phyloP scores from a whole-genome alignment of 2,888 invertebrate species.

The Drosophila barbarae region DNA sequence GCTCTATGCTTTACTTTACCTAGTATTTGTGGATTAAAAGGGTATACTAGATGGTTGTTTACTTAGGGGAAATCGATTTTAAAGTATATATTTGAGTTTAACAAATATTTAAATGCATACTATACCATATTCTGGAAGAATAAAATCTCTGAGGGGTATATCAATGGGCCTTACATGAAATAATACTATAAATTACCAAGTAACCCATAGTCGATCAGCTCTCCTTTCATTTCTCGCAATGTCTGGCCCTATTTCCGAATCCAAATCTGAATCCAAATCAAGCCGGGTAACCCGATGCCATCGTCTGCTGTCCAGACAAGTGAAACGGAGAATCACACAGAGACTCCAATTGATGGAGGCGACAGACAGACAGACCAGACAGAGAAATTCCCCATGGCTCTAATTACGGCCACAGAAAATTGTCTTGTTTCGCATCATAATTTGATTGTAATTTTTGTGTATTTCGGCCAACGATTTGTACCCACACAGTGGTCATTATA shows the following conservation, averaged over 20 bases:
- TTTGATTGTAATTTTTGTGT: constrained; percentile 34
- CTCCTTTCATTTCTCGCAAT: background rate
- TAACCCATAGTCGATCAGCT: constrained; percentile 1
- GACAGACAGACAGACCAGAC: constrained; percentile 3
- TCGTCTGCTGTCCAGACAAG: constrained; percentile 30
- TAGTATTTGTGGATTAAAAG: too few species aligned
- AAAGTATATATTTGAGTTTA: background rate
- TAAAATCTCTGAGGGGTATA: too few species aligned
- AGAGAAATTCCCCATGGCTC: constrained; percentile 31
- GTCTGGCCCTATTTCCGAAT: constrained; percentile 29
- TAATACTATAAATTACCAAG: background rate
- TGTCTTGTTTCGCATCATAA: constrained; percentile 35
- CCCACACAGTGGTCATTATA: constrained; percentile 27
- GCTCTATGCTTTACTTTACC: constrained; percentile 10
- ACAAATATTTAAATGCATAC: too few species aligned
- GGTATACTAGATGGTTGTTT: background rate
- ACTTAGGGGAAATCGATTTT: background rate
- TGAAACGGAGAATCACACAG: constrained; percentile 23
- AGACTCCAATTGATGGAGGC: constrained; percentile 18
- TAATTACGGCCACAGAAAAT: constrained; percentile 35
- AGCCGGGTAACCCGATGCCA: constrained; percentile 25
- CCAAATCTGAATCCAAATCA: constrained; percentile 13
- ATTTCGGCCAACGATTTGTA: constrained; percentile 32
- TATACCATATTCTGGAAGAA: too few species aligned
- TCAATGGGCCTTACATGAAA: background rate